Evolutionary conservation across 1,140 invertebrate species (phyloP), one percentile per base, ranked within the genome.

Genomic region (Sminthurinus signatus): DNA sequence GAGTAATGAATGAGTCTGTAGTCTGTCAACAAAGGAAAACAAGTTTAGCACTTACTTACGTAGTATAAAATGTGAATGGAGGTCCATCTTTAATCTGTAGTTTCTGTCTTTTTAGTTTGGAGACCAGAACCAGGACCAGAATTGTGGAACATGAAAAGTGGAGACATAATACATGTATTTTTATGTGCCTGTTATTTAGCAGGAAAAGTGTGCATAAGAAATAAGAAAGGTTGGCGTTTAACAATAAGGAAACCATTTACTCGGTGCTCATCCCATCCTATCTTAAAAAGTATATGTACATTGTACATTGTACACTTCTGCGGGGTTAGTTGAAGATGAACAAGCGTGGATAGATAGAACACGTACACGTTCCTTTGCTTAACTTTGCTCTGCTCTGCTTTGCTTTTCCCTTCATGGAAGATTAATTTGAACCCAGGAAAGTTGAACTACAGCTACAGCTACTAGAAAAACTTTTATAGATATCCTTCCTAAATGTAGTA

Each of bases 401-500:
- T n/a, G n/a, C n/a, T n/a, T n/a, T n/a, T n/a, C n/a, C n/a, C n/a
- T 59, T 44, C 55, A 57, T 32, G 36, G 25, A 65, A 65, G 63
- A 65, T 65, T 65, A 65, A 65, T 65, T 65, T 65, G 63, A 65
- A 39, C 36, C 62, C 58, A 29, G 44, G 44, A 64, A 58, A 64
- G 62, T 25, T 23, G 55, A 8, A n/a, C 14, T 4, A 54, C 15
- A 31, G 19, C 51, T 27, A 23, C 51, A 19, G 19, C 25, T n/a
- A n/a, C n/a, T n/a, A n/a, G n/a, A n/a, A n/a, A n/a, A n/a, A n/a
- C n/a, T n/a, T n/a, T n/a, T n/a, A n/a, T n/a, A n/a, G n/a, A n/a
- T n/a, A n/a, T n/a, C n/a, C n/a, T n/a, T n/a, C n/a, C n/a, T n/a
- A n/a, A n/a, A n/a, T n/a, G n/a, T n/a, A n/a, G n/a, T n/a, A n/a